A percentile compares a stretch with the other conserved stretches of the same genome.
Evolutionary conservation across 2,888 invertebrate genomes (phyloP).

Genomic region (Amphiduros pacificus): DNA sequence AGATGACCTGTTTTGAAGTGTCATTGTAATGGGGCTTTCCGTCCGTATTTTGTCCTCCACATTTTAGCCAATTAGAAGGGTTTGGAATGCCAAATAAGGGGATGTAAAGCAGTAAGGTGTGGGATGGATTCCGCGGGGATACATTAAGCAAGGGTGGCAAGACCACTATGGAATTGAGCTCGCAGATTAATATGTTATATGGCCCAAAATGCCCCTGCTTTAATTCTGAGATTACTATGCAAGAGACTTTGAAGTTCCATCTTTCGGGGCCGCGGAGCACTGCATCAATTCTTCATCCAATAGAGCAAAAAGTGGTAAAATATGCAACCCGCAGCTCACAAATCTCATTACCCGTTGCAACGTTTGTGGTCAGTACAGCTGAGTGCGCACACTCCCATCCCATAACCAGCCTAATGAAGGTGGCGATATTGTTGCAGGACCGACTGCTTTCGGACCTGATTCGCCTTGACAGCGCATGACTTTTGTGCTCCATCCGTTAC

Average conservation of each 20-base stretch:
- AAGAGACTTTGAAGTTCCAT: neutral
- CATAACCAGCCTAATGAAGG: too few relatives aligned
- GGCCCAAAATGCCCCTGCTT: neutral
- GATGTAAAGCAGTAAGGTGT: too few relatives aligned
- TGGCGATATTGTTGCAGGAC: too few relatives aligned
- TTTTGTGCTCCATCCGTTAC: too few relatives aligned
- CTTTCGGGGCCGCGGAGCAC: neutral
- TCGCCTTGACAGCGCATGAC: too few relatives aligned
- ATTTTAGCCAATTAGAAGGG: too few relatives aligned
- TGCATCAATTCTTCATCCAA: neutral
- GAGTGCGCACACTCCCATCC: too few relatives aligned
- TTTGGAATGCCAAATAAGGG: too few relatives aligned
- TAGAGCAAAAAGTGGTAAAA: neutral
- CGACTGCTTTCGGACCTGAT: too few relatives aligned
- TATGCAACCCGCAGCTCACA: neutral
- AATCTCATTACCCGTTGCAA: neutral
- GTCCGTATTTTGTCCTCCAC: too few relatives aligned
- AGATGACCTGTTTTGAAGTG: neutral
- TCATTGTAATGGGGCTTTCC: conserved; percentile 1
- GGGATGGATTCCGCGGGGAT: neutral
- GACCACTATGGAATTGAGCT: neutral
- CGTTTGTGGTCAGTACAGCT: too few relatives aligned
- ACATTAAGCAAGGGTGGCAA: neutral
- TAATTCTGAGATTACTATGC: conserved; percentile 1
- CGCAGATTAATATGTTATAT: too few relatives aligned